Evolutionary conservation across 2,113 vertebrate genomes (phyloP), one percentile per base, ranked within the genome.

Genomic region (Petrocephalus microphthalmus): DNA sequence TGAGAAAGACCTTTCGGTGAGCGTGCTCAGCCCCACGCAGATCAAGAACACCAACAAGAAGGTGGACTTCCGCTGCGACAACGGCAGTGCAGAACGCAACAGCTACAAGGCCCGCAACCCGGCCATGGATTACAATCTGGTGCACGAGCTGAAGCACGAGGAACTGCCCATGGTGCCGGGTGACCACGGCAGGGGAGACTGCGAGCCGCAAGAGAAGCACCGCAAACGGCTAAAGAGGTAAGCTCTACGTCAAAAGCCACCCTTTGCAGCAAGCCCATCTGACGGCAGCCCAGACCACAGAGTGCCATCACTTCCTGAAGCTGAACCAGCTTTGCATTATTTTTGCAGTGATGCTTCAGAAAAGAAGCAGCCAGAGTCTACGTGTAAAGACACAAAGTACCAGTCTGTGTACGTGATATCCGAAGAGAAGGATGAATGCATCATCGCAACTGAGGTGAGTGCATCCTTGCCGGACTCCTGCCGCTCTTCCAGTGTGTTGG

Each of bases 31-130:
- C 90, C 93, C 97, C 71, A 95, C 96, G 0, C 98, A 98, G 90
- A 94, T 99, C 90, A 99, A 99, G 95, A 99, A 99, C 94, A 99
- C 96, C 42, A 99, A 99, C 92, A 99, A 99, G 94, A 99, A 99
- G 93, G 97, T 94, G 42, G 98, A 99, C 94, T 97, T 97, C 92
- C 97, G 97, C 54, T 95, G 96, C 0, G 98, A 99, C 82, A 92
- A 87, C 1, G 89, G 95, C 53, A 88, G 94, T 11, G 85, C 95
- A 0, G 97, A 97, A 90, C 97, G 96, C 94, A 97, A 96, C 1
- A 96, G 97, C 88, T 97, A 97, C 92, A 97, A 97, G 94, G 93
- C 96, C 89, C 96, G 96, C 85, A 98, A 97, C 92, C 95, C 97
- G 0, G 94, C 96, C 7, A 95, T 97, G 96, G 98, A 99, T 96